phyloP scores from a whole-genome alignment of 2,888 invertebrate species.

The Dolomedes plantarius region DNA sequence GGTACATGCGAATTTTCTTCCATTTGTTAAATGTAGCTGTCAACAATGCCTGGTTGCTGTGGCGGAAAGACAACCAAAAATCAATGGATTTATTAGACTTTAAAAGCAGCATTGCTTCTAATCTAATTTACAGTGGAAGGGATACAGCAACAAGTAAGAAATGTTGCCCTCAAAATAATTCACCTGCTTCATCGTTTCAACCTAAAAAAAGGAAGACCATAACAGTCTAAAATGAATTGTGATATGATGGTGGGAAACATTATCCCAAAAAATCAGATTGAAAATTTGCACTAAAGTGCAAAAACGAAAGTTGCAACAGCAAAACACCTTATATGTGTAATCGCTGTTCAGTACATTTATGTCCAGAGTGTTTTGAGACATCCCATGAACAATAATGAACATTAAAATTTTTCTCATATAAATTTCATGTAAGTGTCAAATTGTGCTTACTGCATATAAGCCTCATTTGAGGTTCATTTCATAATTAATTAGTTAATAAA shows the following conservation, averaged over 20 bases:
- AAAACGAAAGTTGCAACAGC: background rate
- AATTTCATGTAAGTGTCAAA: too few relatives aligned
- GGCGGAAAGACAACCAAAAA: too few relatives aligned
- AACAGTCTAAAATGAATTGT: background rate
- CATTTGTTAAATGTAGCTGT: background rate
- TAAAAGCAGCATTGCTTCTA: background rate
- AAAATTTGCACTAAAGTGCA: background rate
- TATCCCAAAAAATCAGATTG: slow-evolving; percentile 1
- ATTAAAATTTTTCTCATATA: too few relatives aligned
- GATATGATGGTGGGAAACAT: background rate
- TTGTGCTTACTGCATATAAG: too few relatives aligned
- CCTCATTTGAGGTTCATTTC: too few relatives aligned
- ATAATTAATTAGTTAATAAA: too few relatives aligned
- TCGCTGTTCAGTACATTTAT: too few relatives aligned
- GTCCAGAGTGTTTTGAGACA: too few relatives aligned
- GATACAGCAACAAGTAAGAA: background rate
- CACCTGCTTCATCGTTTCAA: background rate
- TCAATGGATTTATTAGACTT: background rate
- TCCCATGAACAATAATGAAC: too few relatives aligned
- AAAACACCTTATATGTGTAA: background rate
- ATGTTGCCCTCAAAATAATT: too few relatives aligned
- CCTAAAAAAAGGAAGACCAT: slow-evolving; percentile 1
- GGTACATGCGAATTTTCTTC: background rate
- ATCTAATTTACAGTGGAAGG: background rate
- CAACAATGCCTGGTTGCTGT: background rate